phyloP scores from a whole-genome alignment of 2,113 vertebrate species.

The Austrofundulus limnaeus region DNA sequence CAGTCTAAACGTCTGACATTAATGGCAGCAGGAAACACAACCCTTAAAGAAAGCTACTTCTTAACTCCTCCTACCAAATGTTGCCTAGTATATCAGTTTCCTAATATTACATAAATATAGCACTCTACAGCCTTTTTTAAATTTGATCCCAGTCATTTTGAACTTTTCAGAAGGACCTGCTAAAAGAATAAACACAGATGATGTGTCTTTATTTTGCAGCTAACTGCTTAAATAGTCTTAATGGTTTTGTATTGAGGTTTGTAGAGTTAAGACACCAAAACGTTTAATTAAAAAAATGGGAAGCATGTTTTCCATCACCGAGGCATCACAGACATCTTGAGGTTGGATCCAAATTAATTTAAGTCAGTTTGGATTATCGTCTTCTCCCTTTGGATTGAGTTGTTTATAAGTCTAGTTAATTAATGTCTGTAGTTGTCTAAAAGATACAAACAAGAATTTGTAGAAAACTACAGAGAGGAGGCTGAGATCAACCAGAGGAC shows the following conservation, averaged over 20 bases:
- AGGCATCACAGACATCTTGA: not conserved
- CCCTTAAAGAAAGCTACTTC: too few species aligned
- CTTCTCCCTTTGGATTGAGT: not conserved
- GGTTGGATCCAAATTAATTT: not conserved
- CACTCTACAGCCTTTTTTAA: not conserved
- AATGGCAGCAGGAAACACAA: too few species aligned
- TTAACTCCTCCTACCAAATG: too few species aligned
- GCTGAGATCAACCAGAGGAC: not conserved
- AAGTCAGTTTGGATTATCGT: not conserved
- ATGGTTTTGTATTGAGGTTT: not conserved
- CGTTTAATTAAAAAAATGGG: not conserved
- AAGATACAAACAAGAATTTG: not conserved
- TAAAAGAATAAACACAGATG: not conserved
- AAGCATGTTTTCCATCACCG: not conserved
- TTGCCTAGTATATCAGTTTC: not conserved
- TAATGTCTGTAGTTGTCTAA: not conserved
- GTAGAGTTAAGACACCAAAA: not conserved
- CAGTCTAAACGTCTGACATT: too few species aligned
- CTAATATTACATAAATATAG: not conserved
- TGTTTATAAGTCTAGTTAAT: not conserved
- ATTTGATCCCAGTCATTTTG: not conserved
- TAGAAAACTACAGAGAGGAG: not conserved
- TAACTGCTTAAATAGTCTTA: not conserved
- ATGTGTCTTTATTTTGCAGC: not conserved
- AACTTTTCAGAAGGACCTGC: not conserved